phyloP scores from a whole-genome alignment of 1,140 invertebrate species.

The Drosophila ananassae region DNA sequence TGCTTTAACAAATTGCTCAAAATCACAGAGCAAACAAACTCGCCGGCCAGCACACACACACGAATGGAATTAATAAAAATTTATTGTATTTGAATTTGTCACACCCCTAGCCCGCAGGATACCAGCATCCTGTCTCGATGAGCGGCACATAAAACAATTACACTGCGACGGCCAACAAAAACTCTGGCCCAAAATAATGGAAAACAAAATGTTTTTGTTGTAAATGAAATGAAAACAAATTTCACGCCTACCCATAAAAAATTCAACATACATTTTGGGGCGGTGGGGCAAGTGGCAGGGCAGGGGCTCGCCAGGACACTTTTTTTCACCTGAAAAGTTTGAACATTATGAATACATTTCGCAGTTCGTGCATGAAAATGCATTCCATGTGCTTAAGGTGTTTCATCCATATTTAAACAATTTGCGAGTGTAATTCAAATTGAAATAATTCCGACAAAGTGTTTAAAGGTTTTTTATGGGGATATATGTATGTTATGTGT shows the following conservation, averaged over 20 bases:
- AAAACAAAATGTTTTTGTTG: conserved; percentile 36
- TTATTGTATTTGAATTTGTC: conserved; percentile 82
- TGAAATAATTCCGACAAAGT: too few relatives aligned
- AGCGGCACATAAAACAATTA: conserved; percentile 72
- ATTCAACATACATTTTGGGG: conserved; percentile 34
- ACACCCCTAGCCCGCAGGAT: conserved; percentile 5
- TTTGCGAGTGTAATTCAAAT: background rate
- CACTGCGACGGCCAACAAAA: conserved; percentile 14
- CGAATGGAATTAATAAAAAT: conserved; percentile 56
- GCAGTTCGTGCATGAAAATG: conserved; percentile 38
- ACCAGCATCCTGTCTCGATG: conserved; percentile 22
- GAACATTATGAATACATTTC: conserved; percentile 57
- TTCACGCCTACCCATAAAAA: conserved; percentile 65
- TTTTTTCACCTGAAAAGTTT: conserved; percentile 49
- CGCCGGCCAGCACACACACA: conserved; percentile 1
- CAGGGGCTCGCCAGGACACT: background rate
- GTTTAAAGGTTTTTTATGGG: too few relatives aligned
- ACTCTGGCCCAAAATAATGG: background rate
- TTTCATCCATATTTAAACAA: conserved; percentile 12
- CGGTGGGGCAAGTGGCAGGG: background rate
- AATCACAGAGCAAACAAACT: conserved; percentile 54
- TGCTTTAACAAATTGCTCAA: conserved; percentile 80
- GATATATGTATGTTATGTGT: too few relatives aligned
- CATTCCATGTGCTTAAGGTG: conserved; percentile 55
- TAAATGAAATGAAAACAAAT: conserved; percentile 78